Evolutionary conservation across 1,140 invertebrate genomes (phyloP), one percentile per base, ranked within the genome.

Genomic region (Spodoptera frugiperda): DNA sequence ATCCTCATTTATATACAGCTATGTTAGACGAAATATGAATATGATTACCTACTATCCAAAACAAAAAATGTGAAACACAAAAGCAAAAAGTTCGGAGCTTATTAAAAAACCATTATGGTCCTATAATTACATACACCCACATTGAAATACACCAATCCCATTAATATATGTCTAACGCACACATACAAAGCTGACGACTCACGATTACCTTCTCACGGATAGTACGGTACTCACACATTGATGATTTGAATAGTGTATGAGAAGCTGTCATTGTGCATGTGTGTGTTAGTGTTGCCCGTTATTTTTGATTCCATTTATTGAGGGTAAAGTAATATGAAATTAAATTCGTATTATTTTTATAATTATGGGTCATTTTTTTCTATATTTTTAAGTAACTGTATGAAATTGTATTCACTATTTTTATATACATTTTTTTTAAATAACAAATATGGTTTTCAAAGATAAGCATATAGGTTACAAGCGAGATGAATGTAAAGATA

Each of bases 81-180:
- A 63, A 54, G 71, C 78, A 87, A 87, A 87, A 86, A 82, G 72
- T 80, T 82, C 51, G 78, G 79, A 82, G 80, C 87, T 89, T 91
- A 91, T 91, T 89, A 91, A 91, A 91, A 90, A 91, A 90, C 81
- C 86, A 91, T 89, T 89, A 89, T 81, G 68, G 80, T 85, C 74
- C 84, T 85, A 91, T 92, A 92, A 93, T 92, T 91, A 92, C 84
- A 78, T 82, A 90, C 85, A 86, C 85, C 89, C 87, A 91, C 87
- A 89, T 86, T 53, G 70, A 85, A 86, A 85, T 77, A 85, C 79
- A 81, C 87, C 87, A 89, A 88, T 89, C 84, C 86, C 88, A 91
- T 92, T 91, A 89, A 91, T 91, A 88, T 79, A 79, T 84, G 88
- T 92, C 87, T 65, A 78, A 68, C 83, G 4, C 84, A 88, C 87